Conservation (phyloP, 2,888 invertebrate species). For the Tortricodes alternella region DNA sequence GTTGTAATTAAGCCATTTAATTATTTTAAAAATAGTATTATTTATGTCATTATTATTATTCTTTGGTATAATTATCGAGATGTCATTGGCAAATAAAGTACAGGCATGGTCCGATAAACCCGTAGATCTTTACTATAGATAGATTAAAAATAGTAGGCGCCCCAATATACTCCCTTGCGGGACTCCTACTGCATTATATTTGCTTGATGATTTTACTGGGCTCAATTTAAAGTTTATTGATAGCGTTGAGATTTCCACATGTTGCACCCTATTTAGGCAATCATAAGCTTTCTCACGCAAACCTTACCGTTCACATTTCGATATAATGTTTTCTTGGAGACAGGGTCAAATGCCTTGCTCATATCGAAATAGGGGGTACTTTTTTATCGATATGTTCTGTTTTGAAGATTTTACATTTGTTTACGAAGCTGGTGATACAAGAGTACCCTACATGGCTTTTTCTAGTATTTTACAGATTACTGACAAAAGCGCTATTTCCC, state of each 20-base stretch:
- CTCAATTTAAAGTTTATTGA: background rate
- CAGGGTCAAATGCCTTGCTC: too few species aligned
- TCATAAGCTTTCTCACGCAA: background rate
- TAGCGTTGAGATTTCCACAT: background rate
- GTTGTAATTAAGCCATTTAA: background rate
- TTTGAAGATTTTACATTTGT: too few species aligned
- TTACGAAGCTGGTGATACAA: too few species aligned
- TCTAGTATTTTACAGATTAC: too few species aligned
- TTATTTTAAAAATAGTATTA: background rate
- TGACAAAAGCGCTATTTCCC: background rate
- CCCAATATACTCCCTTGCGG: background rate
- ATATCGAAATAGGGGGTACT: too few species aligned
- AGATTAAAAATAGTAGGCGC: too few species aligned
- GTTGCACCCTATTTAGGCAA: background rate
- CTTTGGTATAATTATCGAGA: background rate
- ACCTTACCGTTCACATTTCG: background rate
- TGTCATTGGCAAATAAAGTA: background rate
- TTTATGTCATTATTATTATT: background rate
- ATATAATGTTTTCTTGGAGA: too few species aligned
- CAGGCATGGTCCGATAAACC: too few species aligned
- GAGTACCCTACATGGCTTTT: too few species aligned
- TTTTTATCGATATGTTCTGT: too few species aligned
- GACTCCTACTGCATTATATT: background rate
- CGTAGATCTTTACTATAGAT: too few species aligned
- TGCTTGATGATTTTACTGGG: background rate